These are phyloP conservation scores for Tribolium freemani DNA, from an alignment of 2,888 invertebrate species.

Conservation along the genomic window DNA sequence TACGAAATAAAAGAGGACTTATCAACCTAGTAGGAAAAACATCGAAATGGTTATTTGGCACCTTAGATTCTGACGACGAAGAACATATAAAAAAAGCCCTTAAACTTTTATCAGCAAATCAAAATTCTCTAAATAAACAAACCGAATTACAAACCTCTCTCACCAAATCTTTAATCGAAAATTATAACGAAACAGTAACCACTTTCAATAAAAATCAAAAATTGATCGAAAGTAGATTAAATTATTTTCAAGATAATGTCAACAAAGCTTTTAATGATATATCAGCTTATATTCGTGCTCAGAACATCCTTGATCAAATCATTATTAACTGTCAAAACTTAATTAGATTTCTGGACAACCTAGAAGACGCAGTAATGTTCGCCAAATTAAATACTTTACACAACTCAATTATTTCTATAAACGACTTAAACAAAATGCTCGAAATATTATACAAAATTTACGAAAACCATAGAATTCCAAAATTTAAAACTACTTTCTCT, in stretches of 20 bases:
- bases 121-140: conserved; percentile 37
- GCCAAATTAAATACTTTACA: conserved; percentile 46
- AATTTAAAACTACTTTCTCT: conserved; percentile 42
- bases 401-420: conserved; percentile 31
- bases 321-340: conserved; percentile 45
- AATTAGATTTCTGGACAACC: conserved; percentile 43
- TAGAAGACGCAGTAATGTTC: conserved; percentile 48
- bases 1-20: no score
- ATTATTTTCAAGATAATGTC: not conserved
- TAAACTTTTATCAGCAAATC: conserved; percentile 7
- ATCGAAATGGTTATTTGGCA: conserved; percentile 21
- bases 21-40: conserved; percentile 2
- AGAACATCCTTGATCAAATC: conserved; percentile 41
- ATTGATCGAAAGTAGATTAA: not conserved
- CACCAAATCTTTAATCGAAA: conserved; percentile 39
- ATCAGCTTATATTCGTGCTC: not conserved
- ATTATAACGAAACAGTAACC: conserved; percentile 32
- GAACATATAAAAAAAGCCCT: not conserved
- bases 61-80: conserved; percentile 16
- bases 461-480: conserved; percentile 18
- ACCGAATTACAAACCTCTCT: conserved; percentile 38
- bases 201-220: conserved; percentile 35
- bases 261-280: conserved; percentile 1
- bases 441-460: conserved; percentile 28
- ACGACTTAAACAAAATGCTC: conserved; percentile 36